A percentile compares a stretch with the other conserved stretches of the same genome.
phyloP scores from a whole-genome alignment of 2,113 vertebrate genomes.

The Fregata magnificens region DNA sequence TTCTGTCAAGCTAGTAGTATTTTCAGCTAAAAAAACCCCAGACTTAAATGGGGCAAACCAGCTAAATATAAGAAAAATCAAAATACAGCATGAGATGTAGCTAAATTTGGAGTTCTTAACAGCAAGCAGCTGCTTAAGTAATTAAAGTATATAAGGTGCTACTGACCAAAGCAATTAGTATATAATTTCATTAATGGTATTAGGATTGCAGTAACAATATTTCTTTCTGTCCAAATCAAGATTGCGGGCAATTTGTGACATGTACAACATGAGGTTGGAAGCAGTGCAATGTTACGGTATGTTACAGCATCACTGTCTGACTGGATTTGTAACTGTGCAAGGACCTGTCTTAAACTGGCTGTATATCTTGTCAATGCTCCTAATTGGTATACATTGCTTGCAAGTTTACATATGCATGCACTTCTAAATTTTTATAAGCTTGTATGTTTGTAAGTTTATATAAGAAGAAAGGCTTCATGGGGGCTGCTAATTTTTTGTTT shows the following conservation, averaged over 20 bases:
- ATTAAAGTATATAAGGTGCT: conserved; percentile 10
- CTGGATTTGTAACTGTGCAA: background rate
- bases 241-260: background rate
- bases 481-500: background rate
- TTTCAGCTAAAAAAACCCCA: background rate
- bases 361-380: background rate
- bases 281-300: background rate
- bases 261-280: background rate
- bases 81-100: background rate
- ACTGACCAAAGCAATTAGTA: conserved; percentile 44
- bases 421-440: background rate
- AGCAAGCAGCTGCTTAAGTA: conserved; percentile 20
- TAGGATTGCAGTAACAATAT: conserved; percentile 32
- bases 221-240: conserved; percentile 52
- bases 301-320: conserved; percentile 34
- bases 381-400: background rate
- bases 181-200: conserved; percentile 32
- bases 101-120: conserved; percentile 32
- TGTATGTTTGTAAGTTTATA: background rate
- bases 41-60: background rate
- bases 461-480: background rate
- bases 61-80: background rate
- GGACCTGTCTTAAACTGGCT: background rate
- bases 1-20: background rate
- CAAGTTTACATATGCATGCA: background rate